Evolutionary conservation across 2,113 vertebrate species (phyloP).

Genomic region (Ophiodon elongatus): DNA sequence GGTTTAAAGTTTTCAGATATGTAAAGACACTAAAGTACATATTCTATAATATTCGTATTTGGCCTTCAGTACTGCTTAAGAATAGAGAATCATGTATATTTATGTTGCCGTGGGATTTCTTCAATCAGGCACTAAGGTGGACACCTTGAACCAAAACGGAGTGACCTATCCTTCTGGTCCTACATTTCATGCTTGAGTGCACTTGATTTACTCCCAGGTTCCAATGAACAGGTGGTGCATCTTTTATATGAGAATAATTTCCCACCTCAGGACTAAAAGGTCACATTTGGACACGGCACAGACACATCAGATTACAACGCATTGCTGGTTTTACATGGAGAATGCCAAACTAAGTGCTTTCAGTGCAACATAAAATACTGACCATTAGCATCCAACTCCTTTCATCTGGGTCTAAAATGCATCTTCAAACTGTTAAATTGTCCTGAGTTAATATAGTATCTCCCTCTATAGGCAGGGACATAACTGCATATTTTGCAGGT

Average conservation of each 20-base stretch:
- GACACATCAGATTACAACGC: conserved; percentile 13
- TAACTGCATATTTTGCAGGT: not conserved
- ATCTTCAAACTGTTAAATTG: not conserved
- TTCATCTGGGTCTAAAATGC: not conserved
- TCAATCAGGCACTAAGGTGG: conserved; percentile 10
- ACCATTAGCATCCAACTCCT: conserved; percentile 3
- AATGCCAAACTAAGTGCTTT: conserved; percentile 16
- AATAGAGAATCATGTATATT: conserved; percentile 11
- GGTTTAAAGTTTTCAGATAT: conserved; percentile 8
- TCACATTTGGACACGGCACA: conserved; percentile 8
- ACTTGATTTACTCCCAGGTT: conserved; percentile 35
- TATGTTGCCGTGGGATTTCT: not conserved
- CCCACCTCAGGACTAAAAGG: conserved; percentile 56
- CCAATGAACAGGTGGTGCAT: conserved; percentile 33
- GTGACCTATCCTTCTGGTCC: conserved; percentile 13
- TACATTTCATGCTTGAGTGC: conserved; percentile 47
- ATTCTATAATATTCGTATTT: conserved; percentile 28
- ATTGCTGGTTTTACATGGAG: conserved; percentile 10
- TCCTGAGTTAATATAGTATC: not conserved
- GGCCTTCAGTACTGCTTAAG: conserved; percentile 14
- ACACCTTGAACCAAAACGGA: conserved; percentile 8
- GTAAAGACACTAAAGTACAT: conserved; percentile 26
- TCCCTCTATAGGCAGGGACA: conserved; percentile 9
- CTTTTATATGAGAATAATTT: conserved; percentile 53
- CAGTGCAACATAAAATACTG: not conserved